Evolutionary conservation across 2,888 invertebrate species (phyloP), one percentile per base, ranked within the genome.

Genomic region (Cantharis nigra): DNA sequence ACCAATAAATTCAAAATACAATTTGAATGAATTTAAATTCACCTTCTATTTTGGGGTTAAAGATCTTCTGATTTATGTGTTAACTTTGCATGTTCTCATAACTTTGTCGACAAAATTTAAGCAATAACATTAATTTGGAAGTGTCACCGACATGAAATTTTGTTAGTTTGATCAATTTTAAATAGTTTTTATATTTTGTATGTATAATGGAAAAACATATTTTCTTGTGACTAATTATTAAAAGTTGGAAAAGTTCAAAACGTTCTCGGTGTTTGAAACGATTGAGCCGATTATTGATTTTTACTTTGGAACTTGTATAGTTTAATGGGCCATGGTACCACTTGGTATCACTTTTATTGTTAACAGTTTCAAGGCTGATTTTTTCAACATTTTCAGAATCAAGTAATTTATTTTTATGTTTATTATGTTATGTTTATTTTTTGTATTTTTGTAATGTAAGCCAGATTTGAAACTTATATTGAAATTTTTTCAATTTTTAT

Each of bases 291-390:
- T n/a, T 49, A 49, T 49, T 49, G 49, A 49, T 49, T 49, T 33
- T 1, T 13, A 33, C 13, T 13, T n/a, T 71, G 70, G 73, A 14
- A 18, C 62, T 71, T 71, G 72, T 70, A 67, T 14, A 63, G 63
- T 70, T 80, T 74, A 77, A 67, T 79, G 70, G 79, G 79, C 80
- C 79, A 79, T 64, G 70, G 84, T 85, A 81, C 83, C 83, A 81
- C 49, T 62, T 74, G 20, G 84, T 84, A 78, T 82, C 81, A 79
- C 75, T 16, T 62, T 33, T 14, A 63, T 72, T 62, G 71, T 74
- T 76, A 64, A 63, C 71, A 80, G 79, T 79, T 81, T 80, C 83
- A 83, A 83, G 83, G 83, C 76, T 81, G 80, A 72, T 74, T 78
- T 20, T 67, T 26, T 67, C 7, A 67, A 7, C n/a, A 7, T n/a